A percentile compares a stretch with the other conserved stretches of the same genome.
Conservation (phyloP, 2,888 invertebrate genomes). For the Bugula neritina region DNA sequence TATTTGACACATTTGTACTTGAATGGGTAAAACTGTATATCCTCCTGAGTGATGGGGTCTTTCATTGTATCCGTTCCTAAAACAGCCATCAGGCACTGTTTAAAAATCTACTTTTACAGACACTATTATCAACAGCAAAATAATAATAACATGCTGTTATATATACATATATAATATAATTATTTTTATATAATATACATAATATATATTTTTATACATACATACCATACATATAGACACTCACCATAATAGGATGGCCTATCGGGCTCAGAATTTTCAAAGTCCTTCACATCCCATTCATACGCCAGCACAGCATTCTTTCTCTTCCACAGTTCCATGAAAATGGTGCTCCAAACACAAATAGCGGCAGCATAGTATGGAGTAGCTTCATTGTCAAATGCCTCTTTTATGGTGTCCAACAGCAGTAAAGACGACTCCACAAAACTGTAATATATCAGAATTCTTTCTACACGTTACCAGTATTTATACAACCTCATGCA, state of each 20-base stretch:
- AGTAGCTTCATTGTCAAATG: constrained; percentile 55
- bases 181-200: too few species aligned
- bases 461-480: too few species aligned
- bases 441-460: constrained; percentile 36
- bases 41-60: constrained; percentile 52
- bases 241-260: constrained; percentile 44
- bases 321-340: constrained; percentile 54
- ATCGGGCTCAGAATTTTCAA: constrained; percentile 54
- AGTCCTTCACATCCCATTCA: constrained; percentile 55
- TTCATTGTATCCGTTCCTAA: constrained; percentile 31
- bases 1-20: constrained; percentile 42
- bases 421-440: constrained; percentile 36
- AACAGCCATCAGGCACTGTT: too few species aligned
- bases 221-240: too few species aligned
- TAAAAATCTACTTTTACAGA: too few species aligned
- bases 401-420: constrained; percentile 45
- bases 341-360: constrained; percentile 55
- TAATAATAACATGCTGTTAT: too few species aligned
- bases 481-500: too few species aligned
- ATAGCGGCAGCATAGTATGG: constrained; percentile 55
- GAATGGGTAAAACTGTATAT: constrained; percentile 51
- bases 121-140: too few species aligned
- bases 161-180: too few species aligned
- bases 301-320: constrained; percentile 52
- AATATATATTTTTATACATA: too few species aligned